Evolutionary conservation across 2,113 vertebrate species (phyloP).

Genomic region (Catharus bicknelli): DNA sequence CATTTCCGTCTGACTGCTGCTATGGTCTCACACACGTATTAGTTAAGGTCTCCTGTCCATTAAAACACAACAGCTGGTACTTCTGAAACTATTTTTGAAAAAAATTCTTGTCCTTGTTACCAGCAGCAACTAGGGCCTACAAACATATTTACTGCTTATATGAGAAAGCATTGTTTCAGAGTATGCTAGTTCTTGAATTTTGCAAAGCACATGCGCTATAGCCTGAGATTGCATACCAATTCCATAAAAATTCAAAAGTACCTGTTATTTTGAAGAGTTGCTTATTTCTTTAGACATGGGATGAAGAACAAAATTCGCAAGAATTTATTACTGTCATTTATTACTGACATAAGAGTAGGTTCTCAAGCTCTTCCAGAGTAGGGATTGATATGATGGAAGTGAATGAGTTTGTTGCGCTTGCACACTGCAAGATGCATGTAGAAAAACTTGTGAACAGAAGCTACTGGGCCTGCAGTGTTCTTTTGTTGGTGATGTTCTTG

Average conservation of each 20-base stretch:
- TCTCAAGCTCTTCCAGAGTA: background rate
- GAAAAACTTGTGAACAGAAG: background rate
- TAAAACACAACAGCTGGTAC: background rate
- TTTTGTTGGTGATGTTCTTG: background rate
- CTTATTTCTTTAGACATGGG: background rate
- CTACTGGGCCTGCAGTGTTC: background rate
- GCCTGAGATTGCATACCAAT: background rate
- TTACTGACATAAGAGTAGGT: accelerated
- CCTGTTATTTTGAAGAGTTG: background rate
- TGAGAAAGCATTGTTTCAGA: background rate
- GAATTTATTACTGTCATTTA: background rate
- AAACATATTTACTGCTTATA: background rate
- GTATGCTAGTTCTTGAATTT: background rate
- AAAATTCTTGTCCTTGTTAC: background rate
- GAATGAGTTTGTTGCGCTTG: background rate
- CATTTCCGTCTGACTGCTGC: background rate
- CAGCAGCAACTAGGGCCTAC: background rate
- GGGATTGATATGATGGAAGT: background rate
- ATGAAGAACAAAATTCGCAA: background rate
- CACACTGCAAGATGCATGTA: background rate
- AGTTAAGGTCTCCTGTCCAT: background rate
- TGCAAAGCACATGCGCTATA: background rate
- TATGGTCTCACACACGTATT: background rate
- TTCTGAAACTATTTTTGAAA: background rate
- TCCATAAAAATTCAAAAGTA: background rate